Conservation (phyloP, 92 coral and sea anemone genomes). For the Isaurus tuberculatus region DNA sequence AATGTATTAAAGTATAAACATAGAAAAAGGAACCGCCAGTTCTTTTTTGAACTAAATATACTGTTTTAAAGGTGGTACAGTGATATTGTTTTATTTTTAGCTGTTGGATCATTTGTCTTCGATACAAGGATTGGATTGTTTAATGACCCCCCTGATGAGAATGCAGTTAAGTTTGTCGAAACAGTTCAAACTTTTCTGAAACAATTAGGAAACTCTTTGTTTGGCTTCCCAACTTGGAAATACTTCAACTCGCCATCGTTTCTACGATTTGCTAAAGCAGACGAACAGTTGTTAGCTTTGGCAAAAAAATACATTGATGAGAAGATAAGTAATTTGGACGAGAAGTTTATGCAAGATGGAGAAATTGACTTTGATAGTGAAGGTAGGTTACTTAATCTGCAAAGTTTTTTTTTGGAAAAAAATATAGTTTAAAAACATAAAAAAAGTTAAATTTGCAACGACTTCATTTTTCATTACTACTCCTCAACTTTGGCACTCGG, state of each 20-base stretch:
- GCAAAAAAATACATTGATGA: conserved; percentile 37
- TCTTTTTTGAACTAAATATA: no score
- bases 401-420: no score
- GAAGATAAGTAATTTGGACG: conserved; percentile 34
- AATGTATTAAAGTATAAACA: no score
- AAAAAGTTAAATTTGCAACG: no score
- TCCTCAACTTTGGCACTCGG: no score
- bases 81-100: conserved; percentile 3
- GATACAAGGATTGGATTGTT: conserved; percentile 53
- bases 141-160: conserved; percentile 51
- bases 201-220: conserved; percentile 22
- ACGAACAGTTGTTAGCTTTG: conserved; percentile 15
- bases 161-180: conserved; percentile 28
- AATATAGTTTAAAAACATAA: no score
- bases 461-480: no score
- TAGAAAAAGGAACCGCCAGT: no score
- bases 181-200: conserved; percentile 20
- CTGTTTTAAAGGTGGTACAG: no score
- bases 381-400: conserved; percentile 3
- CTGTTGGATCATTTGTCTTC: conserved; percentile 58
- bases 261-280: conserved; percentile 32
- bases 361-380: conserved; percentile 34
- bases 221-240: conserved; percentile 42
- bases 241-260: conserved; percentile 45
- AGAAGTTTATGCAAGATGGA: conserved; percentile 26